A percentile compares a stretch with the other conserved stretches of the same genome.
Evolutionary conservation across 2,888 invertebrate species (phyloP).

Genomic region (Drepana falcataria): DNA sequence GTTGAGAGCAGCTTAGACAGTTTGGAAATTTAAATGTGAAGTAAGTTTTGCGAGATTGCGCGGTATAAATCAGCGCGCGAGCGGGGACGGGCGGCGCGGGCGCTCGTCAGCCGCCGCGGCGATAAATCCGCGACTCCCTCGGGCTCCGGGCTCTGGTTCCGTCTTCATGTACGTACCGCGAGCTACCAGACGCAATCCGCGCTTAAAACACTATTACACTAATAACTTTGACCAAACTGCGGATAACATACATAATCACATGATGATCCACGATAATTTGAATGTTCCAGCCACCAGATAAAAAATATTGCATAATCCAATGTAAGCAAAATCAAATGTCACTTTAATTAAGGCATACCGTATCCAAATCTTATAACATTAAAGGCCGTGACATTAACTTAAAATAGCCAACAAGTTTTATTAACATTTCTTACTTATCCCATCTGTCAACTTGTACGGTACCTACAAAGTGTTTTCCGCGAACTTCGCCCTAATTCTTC

Average conservation of each 20-base stretch:
- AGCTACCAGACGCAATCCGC: slow-evolving; percentile 4
- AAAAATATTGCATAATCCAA: slow-evolving; percentile 5
- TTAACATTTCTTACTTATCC: slow-evolving; percentile 49
- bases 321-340: slow-evolving; percentile 8
- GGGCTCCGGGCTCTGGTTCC: slow-evolving; percentile 51
- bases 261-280: no score
- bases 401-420: slow-evolving; percentile 35
- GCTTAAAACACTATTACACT: background rate
- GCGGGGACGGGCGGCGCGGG: slow-evolving; percentile 45
- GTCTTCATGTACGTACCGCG: slow-evolving; percentile 50
- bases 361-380: background rate
- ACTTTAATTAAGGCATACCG: background rate
- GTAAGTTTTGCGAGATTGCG: slow-evolving; percentile 79
- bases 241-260: background rate
- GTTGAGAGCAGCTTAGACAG: slow-evolving; percentile 79
- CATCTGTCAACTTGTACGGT: slow-evolving; percentile 55
- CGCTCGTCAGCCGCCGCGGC: slow-evolving; percentile 57
- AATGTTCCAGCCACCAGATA: no score
- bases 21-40: slow-evolving; percentile 79
- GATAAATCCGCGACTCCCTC: slow-evolving; percentile 74
- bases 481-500: slow-evolving; percentile 72
- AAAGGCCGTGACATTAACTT: slow-evolving; percentile 19
- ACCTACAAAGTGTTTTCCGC: slow-evolving; percentile 62
- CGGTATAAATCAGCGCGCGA: slow-evolving; percentile 73
- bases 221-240: background rate